These are phyloP conservation scores for Heliconius charithonia DNA, from an alignment of 2,888 invertebrate species.

Conservation along the genomic window DNA sequence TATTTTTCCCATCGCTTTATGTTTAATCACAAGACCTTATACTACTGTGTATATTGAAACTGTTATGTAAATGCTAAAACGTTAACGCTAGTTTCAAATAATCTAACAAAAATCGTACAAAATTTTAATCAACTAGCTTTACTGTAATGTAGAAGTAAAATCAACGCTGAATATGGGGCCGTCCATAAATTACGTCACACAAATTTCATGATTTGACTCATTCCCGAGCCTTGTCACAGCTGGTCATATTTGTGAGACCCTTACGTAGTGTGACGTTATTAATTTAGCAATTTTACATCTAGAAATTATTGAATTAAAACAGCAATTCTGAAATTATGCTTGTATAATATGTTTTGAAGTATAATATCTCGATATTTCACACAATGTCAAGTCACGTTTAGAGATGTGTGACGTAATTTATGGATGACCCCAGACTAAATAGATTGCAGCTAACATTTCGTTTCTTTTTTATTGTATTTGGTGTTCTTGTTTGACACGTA, in stretches of 20 bases:
- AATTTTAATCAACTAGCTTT: conserved; percentile 25
- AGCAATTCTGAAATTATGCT: too few species aligned
- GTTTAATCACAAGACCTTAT: not conserved
- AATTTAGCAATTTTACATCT: too few species aligned
- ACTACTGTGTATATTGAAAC: not conserved
- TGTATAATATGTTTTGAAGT: too few species aligned
- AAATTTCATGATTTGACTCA: not conserved
- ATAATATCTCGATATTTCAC: too few species aligned
- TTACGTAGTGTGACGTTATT: too few species aligned
- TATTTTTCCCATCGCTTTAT: conserved; percentile 18
- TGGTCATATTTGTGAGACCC: too few species aligned
- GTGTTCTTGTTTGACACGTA: conserved; percentile 32
- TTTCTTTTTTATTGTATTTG: not conserved
- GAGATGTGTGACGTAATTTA: not conserved
- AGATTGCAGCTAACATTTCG: conserved; percentile 6
- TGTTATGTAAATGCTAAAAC: conserved; percentile 4
- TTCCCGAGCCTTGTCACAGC: too few species aligned
- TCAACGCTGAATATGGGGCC: conserved; percentile 19
- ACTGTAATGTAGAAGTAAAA: conserved; percentile 7
- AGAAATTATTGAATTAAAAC: too few species aligned
- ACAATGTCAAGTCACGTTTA: too few species aligned
- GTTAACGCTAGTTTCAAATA: conserved; percentile 18
- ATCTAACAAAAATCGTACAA: conserved; percentile 34
- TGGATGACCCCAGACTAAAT: conserved; percentile 9
- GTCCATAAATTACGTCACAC: not conserved